Conservation (phyloP, 1,140 invertebrate species). For the Asobara japonica region DNA sequence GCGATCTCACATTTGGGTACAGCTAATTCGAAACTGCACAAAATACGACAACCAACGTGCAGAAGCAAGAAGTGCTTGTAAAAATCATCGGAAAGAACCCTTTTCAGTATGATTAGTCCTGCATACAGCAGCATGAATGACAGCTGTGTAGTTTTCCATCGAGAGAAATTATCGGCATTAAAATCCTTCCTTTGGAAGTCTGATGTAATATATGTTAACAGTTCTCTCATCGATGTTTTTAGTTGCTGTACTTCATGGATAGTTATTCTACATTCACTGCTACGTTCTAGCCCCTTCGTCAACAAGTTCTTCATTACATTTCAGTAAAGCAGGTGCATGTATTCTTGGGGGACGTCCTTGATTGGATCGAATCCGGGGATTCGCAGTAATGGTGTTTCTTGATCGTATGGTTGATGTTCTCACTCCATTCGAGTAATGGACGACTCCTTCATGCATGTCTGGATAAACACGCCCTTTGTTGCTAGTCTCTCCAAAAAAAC, state of each 20-base stretch:
- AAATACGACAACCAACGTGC: constrained; percentile 29
- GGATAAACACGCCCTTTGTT: too few relatives aligned
- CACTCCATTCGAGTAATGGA: too few relatives aligned
- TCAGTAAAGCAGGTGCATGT: too few relatives aligned
- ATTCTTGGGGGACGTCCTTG: too few relatives aligned
- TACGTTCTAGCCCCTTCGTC: neutral
- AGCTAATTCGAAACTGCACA: neutral
- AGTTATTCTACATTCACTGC: neutral
- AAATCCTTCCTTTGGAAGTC: constrained; percentile 24
- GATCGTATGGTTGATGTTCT: too few relatives aligned
- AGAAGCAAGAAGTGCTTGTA: constrained; percentile 30
- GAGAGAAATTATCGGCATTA: neutral
- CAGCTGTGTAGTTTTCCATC: constrained; percentile 18
- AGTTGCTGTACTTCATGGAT: neutral
- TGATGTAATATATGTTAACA: neutral
- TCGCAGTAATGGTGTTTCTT: too few relatives aligned
- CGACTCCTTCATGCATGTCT: too few relatives aligned
- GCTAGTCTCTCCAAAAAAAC: too few relatives aligned
- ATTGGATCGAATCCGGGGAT: too few relatives aligned
- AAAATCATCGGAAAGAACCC: constrained; percentile 19
- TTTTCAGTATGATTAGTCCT: constrained; percentile 16
- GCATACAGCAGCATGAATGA: constrained; percentile 26
- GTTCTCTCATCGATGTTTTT: neutral
- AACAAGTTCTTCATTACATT: neutral
- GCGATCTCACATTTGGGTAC: constrained; percentile 5